Evolutionary conservation across 1,140 invertebrate species (phyloP), one percentile per base, ranked within the genome.

Genomic region (Homarus americanus): DNA sequence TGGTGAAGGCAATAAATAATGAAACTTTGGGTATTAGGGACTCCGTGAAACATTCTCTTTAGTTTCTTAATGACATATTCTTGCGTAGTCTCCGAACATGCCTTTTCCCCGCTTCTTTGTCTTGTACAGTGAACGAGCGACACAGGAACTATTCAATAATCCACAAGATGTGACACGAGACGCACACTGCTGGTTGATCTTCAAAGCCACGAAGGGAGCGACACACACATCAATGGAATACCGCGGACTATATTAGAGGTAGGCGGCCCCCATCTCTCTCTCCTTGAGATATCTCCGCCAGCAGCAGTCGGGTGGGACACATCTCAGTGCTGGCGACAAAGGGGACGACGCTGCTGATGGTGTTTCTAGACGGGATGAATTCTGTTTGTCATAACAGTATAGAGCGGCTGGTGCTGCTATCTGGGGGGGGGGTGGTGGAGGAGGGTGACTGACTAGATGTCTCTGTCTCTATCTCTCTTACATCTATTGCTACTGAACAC

Each of bases 161-260:
- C 20, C 20, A 49, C 53, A 2, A 58, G 53, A 58, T 15, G 10
- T 10, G 53, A 24, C 20, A 58, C 53, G 20, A 58, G 9, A 58
- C 53, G 20, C 20, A 58, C 20, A 17, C 20, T 24, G 2, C 53
- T 58, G 9, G 53, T 58, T 10, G 53, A 10, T 58, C 53, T 58
- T 58, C 53, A 58, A 58, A 58, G 53, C 53, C 53, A 2, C 53
- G 10, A 24, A 15, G 53, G 44, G 15, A 49, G 5, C n/a, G 28
- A 32, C 63, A 69, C n/a, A 69, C n/a, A 28, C 63, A 69, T 69
- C 24, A 69, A 69, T 69, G 63, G 63, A 69, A 69, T 69, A 69
- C n/a, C 32, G 63, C 4, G 15, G 63, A 69, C n/a, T 69, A 28
- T 69, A 69, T 69, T 69, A 69, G 12, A 69, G n/a, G 24, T 32